A percentile compares a stretch with the other conserved stretches of the same genome.
phyloP scores from a whole-genome alignment of 2,888 invertebrate species.

The Plagodis pulveraria region DNA sequence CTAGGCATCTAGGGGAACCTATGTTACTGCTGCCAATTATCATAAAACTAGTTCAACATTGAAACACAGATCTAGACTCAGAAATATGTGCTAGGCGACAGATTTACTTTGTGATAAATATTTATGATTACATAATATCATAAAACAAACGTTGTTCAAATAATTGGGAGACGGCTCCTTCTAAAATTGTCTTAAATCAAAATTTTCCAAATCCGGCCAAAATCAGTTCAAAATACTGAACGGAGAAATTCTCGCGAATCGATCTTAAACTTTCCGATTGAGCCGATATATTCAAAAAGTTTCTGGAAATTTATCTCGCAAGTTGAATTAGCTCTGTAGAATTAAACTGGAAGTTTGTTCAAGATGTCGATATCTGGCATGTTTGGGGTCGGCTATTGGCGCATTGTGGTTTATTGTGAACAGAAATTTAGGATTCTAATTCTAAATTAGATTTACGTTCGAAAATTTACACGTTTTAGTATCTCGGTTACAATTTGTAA shows the following conservation, averaged over 20 bases:
- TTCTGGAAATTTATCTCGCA: constrained; percentile 37
- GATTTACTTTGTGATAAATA: too few species aligned
- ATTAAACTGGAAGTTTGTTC: constrained; percentile 29
- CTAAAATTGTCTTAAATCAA: not conserved
- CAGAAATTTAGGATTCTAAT: constrained; percentile 1
- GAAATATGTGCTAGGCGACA: too few species aligned
- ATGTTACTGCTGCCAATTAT: too few species aligned
- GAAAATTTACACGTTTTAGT: too few species aligned
- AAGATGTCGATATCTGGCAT: constrained; percentile 26
- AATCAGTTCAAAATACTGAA: not conserved
- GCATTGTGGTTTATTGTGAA: constrained; percentile 17
- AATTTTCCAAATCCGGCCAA: not conserved
- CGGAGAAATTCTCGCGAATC: constrained; percentile 12
- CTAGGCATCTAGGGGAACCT: too few species aligned
- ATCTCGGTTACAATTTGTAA: too few species aligned
- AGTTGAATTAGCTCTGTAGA: constrained; percentile 35
- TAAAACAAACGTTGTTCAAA: too few species aligned
- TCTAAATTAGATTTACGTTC: constrained; percentile 5
- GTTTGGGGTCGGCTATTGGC: constrained; percentile 1
- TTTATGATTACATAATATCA: too few species aligned
- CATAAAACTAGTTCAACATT: too few species aligned
- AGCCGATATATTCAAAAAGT: constrained; percentile 38
- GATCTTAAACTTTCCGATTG: constrained; percentile 27
- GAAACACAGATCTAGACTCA: too few species aligned
- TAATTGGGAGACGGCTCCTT: too few species aligned